Percentiles rank a stretch among this genome's conserved stretches.
Conservation (phyloP, 1,140 invertebrate genomes). For the Drosophila mauritiana region DNA sequence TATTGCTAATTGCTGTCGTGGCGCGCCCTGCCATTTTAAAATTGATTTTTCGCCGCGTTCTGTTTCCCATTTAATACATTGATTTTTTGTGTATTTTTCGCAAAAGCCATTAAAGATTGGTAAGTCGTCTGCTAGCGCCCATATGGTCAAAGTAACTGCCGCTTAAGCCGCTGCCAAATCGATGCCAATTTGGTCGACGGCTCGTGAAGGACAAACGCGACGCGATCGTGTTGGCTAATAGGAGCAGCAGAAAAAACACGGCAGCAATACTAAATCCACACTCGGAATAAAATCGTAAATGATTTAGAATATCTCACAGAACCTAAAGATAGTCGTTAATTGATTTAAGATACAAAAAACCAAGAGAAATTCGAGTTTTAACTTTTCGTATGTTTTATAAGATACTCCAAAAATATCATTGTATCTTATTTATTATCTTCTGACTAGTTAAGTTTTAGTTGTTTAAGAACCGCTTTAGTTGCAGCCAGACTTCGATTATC, state of each 20-base stretch:
- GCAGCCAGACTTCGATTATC: background rate
- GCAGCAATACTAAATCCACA: conserved; percentile 6
- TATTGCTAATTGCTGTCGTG: conserved; percentile 57
- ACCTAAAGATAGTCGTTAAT: no score
- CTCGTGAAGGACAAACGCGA: conserved; percentile 68
- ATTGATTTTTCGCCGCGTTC: conserved; percentile 49
- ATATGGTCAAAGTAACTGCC: conserved; percentile 66
- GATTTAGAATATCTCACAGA: background rate
- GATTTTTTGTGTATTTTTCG: conserved; percentile 14
- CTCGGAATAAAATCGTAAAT: background rate
- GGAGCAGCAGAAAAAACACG: conserved; percentile 49
- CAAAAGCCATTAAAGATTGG: conserved; percentile 58
- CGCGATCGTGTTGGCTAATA: conserved; percentile 57
- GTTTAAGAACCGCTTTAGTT: no score
- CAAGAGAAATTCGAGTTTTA: background rate
- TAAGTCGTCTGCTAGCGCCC: conserved; percentile 70
- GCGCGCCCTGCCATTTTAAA: conserved; percentile 56
- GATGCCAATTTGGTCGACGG: conserved; percentile 79
- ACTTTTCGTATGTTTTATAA: no score
- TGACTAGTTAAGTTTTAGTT: no score
- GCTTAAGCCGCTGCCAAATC: conserved; percentile 71
- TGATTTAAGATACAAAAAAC: background rate
- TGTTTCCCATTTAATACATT: conserved; percentile 15
- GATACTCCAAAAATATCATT: no score
- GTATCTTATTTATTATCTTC: no score